Evolutionary conservation across 2,888 invertebrate species (phyloP).

Genomic region (Agapostemon virescens): DNA sequence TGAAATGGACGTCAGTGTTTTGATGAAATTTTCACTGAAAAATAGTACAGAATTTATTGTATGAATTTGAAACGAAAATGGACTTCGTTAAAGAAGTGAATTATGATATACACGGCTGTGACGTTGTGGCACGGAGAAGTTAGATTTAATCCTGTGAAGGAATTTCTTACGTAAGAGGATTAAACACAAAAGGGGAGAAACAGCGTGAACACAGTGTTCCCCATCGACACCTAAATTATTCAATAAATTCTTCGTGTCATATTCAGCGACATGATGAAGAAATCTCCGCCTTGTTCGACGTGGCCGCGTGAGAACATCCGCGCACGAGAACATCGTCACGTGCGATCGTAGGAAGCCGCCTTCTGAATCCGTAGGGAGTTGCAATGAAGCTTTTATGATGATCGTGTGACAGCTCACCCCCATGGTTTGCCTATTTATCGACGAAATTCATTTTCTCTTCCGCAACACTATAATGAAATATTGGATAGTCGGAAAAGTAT

Average conservation of each 20-base stretch:
- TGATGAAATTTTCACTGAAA: not conserved
- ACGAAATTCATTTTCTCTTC: not conserved
- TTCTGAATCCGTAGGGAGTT: constrained; percentile 19
- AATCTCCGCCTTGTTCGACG: constrained; percentile 38
- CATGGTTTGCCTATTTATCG: not conserved
- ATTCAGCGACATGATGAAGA: constrained; percentile 39
- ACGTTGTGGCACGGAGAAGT: not conserved
- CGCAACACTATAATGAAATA: not conserved
- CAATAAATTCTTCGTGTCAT: constrained; percentile 20
- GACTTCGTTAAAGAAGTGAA: not conserved
- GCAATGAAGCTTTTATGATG: not conserved
- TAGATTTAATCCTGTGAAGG: not conserved
- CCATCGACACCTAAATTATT: constrained; percentile 21
- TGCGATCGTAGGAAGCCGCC: constrained; percentile 47
- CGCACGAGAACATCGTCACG: constrained; percentile 21
- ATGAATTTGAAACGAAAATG: not conserved
- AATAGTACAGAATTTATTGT: not conserved
- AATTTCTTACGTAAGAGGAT: constrained; percentile 1
- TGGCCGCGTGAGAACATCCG: constrained; percentile 46
- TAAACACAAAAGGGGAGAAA: not conserved
- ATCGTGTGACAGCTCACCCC: constrained; percentile 12
- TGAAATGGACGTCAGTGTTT: no score
- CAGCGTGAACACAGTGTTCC: not conserved
- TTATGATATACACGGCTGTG: not conserved
- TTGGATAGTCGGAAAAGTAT: no score